These are phyloP conservation scores for Crocodylus rhombifer DNA, from an alignment of 2,797 vertebrate genomes.

Conservation along the genomic window DNA sequence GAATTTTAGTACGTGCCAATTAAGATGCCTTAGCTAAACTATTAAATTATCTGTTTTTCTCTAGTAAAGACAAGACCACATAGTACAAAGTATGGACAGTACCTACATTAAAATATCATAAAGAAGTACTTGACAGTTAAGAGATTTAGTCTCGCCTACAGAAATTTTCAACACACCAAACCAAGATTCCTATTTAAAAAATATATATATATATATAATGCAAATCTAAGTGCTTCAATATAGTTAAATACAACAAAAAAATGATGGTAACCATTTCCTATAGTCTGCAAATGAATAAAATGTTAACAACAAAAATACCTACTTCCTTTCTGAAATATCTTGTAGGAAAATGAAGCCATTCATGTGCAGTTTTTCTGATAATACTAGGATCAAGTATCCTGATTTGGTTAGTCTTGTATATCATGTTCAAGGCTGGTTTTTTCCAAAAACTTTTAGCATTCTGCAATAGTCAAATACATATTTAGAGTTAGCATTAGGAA, in stretches of 20 bases:
- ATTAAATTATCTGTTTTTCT: background rate
- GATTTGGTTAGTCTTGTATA: constrained; percentile 83
- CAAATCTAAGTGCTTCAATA: background rate
- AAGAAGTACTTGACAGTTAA: background rate
- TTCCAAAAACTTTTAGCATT: constrained; percentile 83
- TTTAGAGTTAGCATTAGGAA: background rate
- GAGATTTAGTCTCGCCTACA: background rate
- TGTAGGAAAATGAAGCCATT: constrained; percentile 82
- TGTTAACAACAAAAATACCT: constrained; percentile 20
- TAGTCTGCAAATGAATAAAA: background rate
- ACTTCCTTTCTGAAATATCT: constrained; percentile 81
- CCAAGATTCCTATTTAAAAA: no score
- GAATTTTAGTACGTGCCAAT: background rate
- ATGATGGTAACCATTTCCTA: background rate
- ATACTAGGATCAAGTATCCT: constrained; percentile 84
- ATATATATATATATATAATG: background rate
- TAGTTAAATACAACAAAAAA: background rate
- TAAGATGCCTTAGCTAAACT: background rate
- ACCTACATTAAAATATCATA: background rate
- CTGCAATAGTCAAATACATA: constrained; percentile 65
- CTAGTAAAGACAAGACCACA: background rate
- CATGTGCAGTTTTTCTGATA: constrained; percentile 79
- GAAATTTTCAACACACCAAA: background rate
- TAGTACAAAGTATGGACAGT: background rate
- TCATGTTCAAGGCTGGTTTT: constrained; percentile 82